These are phyloP conservation scores for Fratercula arctica DNA, from an alignment of 2,797 vertebrate species.

Conservation along the genomic window DNA sequence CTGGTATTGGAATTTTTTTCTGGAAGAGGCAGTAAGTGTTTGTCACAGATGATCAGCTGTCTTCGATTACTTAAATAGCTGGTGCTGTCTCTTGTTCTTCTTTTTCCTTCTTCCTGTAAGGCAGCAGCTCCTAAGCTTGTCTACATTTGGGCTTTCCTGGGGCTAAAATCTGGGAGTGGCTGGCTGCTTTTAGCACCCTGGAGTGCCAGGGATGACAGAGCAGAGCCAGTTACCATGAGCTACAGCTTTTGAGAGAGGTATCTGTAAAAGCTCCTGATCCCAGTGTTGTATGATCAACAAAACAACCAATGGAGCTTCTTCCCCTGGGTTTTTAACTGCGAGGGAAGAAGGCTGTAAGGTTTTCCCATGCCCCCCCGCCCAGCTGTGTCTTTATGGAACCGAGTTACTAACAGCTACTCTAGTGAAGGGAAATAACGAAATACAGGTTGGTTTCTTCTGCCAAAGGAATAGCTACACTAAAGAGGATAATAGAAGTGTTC, in stretches of 20 bases:
- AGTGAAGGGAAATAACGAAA: background rate
- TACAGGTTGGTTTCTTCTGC: background rate
- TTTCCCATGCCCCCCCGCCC: background rate
- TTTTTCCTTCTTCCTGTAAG: rapidly evolving
- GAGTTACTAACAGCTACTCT: background rate
- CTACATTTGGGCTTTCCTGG: background rate
- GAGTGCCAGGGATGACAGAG: background rate
- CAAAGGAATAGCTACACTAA: background rate
- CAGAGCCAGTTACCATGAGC: background rate
- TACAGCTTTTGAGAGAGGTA: background rate
- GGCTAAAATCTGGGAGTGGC: background rate
- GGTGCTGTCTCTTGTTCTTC: background rate
- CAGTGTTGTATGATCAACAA: background rate
- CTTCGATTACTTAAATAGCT: background rate
- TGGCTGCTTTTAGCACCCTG: background rate
- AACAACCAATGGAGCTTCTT: background rate
- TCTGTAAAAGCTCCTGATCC: background rate
- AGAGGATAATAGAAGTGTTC: background rate
- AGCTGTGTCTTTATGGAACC: background rate
- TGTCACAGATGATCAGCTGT: background rate
- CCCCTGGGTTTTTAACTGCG: background rate
- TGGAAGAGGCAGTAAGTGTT: background rate
- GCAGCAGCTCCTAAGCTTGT: background rate
- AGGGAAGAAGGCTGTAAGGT: background rate
- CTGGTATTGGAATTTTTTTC: background rate